Evolutionary conservation across 2,888 invertebrate genomes (phyloP), one percentile per base, ranked within the genome.

Genomic region (Drosophila trichaetosa): DNA sequence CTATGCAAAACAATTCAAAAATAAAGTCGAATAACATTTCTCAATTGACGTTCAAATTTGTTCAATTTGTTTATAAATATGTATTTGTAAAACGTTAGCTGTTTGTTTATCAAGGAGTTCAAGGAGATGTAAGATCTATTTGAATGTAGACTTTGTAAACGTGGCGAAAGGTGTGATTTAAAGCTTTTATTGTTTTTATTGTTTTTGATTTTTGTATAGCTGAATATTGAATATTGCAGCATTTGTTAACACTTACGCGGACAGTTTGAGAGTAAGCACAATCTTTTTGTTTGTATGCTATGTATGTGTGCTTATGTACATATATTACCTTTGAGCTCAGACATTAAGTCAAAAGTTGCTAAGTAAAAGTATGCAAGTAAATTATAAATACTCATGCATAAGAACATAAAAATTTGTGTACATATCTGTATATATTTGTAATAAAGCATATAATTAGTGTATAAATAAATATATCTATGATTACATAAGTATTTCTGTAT

Each of bases 261-360:
- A 53, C 51, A 56, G 51, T 51, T 46, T 10, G 46, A 40, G 8
- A 54, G 56, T 54, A 29, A 33, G 40, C 38, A 16, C 38, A 18
- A 33, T 27, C n/a, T 13, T 13, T 2, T n/a, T 29, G 42, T 33
- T 10, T 46, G 16, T 62, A 1, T 42, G 48, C 46, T 5, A 48
- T 46, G 27, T 56, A 6, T 13, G 21, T 21, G 7, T 48, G 24
- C 31, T 10, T 29, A 21, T 40, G 2, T 21, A 33, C 60, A 24
- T 21, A 33, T 60, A 24, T 53, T 49, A 69, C 64, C 63, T 69
- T 68, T 66, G 42, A 79, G 83, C 76, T 67, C 70, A 63, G 68
- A 69, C 58, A 63, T 66, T 64, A 21, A 48, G 52, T 31, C 46
- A 66, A 48, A 54, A 51, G 52, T 56, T 36, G 34, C 18, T 63